Conservation (phyloP, 2,797 vertebrate species). For the Craterocephalus amniculus region DNA sequence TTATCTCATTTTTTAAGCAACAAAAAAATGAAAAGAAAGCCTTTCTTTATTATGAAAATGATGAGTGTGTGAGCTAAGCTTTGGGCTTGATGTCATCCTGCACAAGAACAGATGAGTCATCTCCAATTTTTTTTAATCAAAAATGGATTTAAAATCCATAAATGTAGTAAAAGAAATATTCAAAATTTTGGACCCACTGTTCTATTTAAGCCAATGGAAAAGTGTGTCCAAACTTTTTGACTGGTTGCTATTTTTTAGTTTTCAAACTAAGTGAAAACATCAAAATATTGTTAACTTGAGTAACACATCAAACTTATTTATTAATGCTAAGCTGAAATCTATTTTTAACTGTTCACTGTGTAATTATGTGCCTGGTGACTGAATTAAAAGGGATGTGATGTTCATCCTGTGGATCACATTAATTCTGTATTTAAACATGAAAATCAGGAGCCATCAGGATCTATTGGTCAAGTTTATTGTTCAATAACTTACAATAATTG, state of each 20-base stretch:
- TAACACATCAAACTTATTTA: too few relatives aligned
- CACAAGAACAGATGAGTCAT: neutral
- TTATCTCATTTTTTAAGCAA: constrained; percentile 5
- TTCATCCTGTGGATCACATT: too few relatives aligned
- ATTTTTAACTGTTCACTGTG: too few relatives aligned
- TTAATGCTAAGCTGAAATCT: too few relatives aligned
- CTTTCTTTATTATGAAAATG: neutral
- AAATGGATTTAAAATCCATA: neutral
- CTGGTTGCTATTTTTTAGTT: too few relatives aligned
- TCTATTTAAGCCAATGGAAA: too few relatives aligned
- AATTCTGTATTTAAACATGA: neutral
- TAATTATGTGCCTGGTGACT: neutral
- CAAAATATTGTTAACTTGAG: neutral
- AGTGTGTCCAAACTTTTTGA: too few relatives aligned
- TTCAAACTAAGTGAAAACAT: too few relatives aligned
- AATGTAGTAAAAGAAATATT: neutral
- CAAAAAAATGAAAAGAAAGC: neutral
- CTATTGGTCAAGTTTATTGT: neutral
- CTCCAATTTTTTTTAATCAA: too few relatives aligned
- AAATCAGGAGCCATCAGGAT: neutral
- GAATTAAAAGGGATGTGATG: too few relatives aligned
- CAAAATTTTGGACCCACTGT: neutral
- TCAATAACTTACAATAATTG: neutral
- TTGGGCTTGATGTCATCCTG: neutral
- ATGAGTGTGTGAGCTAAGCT: neutral